A percentile compares a stretch with the other conserved stretches of the same genome.
Conservation (phyloP, 2,113 vertebrate genomes). For the Lucifuga dentata region DNA sequence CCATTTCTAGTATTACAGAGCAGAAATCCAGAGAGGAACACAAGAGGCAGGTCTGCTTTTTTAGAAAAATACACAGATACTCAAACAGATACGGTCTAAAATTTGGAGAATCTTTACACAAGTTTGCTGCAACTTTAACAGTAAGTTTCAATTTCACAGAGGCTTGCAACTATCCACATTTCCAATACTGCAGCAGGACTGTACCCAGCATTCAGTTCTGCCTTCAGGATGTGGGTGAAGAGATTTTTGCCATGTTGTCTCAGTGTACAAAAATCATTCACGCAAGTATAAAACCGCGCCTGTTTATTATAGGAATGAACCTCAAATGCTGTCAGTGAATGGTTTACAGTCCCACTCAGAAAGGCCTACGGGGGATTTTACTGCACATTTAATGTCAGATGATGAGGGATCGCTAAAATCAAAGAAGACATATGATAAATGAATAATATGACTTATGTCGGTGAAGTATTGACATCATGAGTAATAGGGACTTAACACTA, state of each 20-base stretch:
- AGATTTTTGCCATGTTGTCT: constrained; percentile 28
- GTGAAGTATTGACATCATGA: constrained; percentile 51
- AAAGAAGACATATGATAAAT: constrained; percentile 44
- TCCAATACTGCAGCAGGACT: constrained; percentile 5
- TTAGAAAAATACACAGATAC: too few species aligned
- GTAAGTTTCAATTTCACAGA: constrained; percentile 13
- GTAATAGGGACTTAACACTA: constrained; percentile 44
- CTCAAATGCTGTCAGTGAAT: constrained; percentile 49
- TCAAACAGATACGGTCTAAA: constrained; percentile 3
- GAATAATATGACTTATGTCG: constrained; percentile 40
- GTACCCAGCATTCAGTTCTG: constrained; percentile 4
- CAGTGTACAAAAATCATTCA: constrained; percentile 39
- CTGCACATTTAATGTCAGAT: constrained; percentile 25
- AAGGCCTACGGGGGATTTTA: constrained; percentile 38
- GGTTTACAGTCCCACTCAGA: constrained; percentile 48
- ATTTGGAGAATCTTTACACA: constrained; percentile 6
- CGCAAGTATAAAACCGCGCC: constrained; percentile 24
- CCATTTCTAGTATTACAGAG: constrained; percentile 39
- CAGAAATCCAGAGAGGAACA: constrained; percentile 26
- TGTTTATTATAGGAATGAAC: constrained; percentile 44
- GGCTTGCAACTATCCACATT: constrained; percentile 17
- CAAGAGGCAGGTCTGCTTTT: too few species aligned
- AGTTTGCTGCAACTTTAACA: neutral
- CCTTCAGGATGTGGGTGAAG: constrained; percentile 7
- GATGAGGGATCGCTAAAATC: constrained; percentile 45